Evolutionary conservation across 2,797 vertebrate genomes (phyloP).

Genomic region (Cyclopterus lumpus): DNA sequence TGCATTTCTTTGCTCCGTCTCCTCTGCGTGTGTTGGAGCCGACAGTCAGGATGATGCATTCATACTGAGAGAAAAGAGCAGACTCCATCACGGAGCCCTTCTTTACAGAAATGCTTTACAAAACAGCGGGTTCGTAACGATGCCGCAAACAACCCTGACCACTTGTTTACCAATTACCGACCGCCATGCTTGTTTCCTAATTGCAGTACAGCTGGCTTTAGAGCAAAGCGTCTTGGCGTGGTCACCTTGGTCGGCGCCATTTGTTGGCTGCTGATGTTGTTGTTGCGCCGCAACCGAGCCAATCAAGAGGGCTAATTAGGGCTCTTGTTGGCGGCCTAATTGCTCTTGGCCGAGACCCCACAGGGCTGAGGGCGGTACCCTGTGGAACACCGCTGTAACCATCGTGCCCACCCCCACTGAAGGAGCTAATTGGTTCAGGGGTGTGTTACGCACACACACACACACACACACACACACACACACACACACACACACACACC

Average conservation of each 20-base stretch:
- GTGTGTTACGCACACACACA: conserved; percentile 15
- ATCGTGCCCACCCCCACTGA: conserved; percentile 40
- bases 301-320: conserved; percentile 85
- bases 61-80: conserved; percentile 47
- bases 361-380: conserved; percentile 69
- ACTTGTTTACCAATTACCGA: conserved; percentile 73
- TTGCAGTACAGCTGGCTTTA: conserved; percentile 63
- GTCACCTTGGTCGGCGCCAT: conserved; percentile 60
- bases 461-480: neutral
- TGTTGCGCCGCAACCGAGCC: conserved; percentile 68
- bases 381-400: conserved; percentile 64
- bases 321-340: conserved; percentile 81
- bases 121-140: conserved; percentile 57
- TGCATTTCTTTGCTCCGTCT: conserved; percentile 33
- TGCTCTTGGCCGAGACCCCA: conserved; percentile 81
- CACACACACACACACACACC: conserved; percentile 31
- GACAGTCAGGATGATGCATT: conserved; percentile 40
- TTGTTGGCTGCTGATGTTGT: conserved; percentile 55
- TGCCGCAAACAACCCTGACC: conserved; percentile 58
- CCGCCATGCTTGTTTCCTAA: conserved; percentile 62
- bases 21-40: conserved; percentile 26
- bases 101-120: conserved; percentile 53
- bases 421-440: conserved; percentile 78
- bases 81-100: conserved; percentile 34
- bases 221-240: conserved; percentile 35